phyloP scores from a whole-genome alignment of 2,888 invertebrate genomes.

The Rapana venosa region DNA sequence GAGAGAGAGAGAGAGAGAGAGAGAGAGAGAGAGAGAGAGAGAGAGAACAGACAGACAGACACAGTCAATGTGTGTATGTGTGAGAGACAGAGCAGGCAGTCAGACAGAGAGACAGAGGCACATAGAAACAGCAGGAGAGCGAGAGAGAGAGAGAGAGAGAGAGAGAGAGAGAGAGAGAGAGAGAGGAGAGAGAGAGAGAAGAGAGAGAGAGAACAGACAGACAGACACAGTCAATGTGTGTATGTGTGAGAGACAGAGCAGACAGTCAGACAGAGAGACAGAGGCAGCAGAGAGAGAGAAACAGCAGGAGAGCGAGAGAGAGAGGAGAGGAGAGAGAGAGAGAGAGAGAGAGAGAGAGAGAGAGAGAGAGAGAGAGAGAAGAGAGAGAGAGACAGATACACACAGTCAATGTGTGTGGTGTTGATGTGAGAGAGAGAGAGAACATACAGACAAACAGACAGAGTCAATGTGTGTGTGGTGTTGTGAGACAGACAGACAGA shows the following conservation, averaged over 20 bases:
- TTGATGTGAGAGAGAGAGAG: background rate
- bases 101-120: no score
- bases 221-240: background rate
- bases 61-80: no score
- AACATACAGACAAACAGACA: background rate
- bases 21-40: background rate
- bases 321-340: background rate
- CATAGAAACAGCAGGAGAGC: background rate
- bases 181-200: background rate
- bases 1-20: background rate
- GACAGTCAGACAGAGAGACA: background rate
- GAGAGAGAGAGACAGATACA: background rate
- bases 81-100: no score
- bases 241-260: background rate
- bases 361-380: background rate
- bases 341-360: constrained; percentile 1
- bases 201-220: background rate
- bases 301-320: background rate
- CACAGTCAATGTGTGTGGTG: no score
- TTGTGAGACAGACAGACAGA: background rate
- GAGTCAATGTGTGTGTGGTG: background rate
- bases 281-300: background rate
- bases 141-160: background rate
- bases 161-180: background rate
- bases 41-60: background rate